Evolutionary conservation across 2,113 vertebrate species (phyloP), one percentile per base, ranked within the genome.

Genomic region (Cettia cetti): DNA sequence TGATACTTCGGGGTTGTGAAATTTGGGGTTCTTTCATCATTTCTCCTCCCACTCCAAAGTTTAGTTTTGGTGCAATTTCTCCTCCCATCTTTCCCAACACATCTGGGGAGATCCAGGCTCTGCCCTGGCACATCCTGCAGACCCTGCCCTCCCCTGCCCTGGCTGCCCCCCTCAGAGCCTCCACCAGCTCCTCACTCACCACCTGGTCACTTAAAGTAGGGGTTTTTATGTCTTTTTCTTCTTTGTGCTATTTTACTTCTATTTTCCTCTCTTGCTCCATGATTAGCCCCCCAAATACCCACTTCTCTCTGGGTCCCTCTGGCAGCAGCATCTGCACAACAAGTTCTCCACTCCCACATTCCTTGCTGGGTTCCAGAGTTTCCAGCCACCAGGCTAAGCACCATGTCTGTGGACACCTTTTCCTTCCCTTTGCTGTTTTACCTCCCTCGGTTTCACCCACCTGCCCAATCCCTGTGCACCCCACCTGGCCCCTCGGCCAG

Each of bases 381-480:
- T 21, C 39, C 77, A 81, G 68, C 21, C 22, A 5, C 28, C 21
- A 26, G 15, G 13, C 15, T 10, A 19, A 39, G 33, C 18, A 6
- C 27, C 0, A 0, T 59, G 4, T 5, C 35, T 49, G n/a, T 14
- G 19, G 49, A 27, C 27, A 17, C 11, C 1, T 35, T 54, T 61
- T 47, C 50, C 52, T 81, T 40, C 49, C 19, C 50, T 53, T 30
- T 3, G 6, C 79, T 72, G 42, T 37, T 84, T 53, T 24, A 19
- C 39, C 7, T 31, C 21, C 23, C 50, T 35, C 0, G 0, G 42
- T 35, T 50, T 86, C 20, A 47, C 47, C 35, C 15, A 9, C 28
- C 39, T 5, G 4, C 39, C 60, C 78, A 39, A 2, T 15, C 59
- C 84, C 16, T 13, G 44, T 33, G 9, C 27, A 5, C 24, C 45